Base-by-base conservation (phyloP, 2,888 invertebrate species). In the Cacoxenus indagator region DNA sequence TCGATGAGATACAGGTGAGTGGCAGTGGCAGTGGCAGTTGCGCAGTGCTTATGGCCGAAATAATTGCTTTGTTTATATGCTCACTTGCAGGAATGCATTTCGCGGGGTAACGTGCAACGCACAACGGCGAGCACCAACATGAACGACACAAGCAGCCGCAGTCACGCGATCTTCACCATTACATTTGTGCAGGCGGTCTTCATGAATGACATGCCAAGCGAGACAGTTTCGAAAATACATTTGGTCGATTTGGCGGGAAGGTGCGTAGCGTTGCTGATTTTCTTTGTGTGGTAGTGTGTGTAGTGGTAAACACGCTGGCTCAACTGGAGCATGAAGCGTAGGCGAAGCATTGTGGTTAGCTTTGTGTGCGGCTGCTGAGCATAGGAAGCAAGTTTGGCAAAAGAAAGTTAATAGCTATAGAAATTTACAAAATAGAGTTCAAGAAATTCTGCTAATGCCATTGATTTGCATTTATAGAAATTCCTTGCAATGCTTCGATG, bases 151-250 rank as follows among this genome's bases (percentile, higher is more conserved):
- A 95, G 95, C 88, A 95, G 95, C 85, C 91, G 96, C 82, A 95
- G 95, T 89, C 96, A 96, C 90, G 96, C 96, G 75, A 96, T 96
- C 85, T 96, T 96, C 88, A 96, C 96, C 64, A 93, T 96, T 87
- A 95, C 94, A 37, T 96, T 96, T 90, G 94, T 95, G 72, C 95
- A 96, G 89, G 96, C 95, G 64, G 93, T 93, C 78, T 94, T 95
- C 84, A 93, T 93, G 88, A 94, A 94, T 89, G 94, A 94, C 84
- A 93, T 95, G 91, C 96, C 96, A 64, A 94, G 94, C 85, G 96
- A 96, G 89, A 96, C 95, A 6, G 95, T 95, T 69, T 95, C 95
- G 64, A 96, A 96, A 89, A 94, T 96, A 76, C 95, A 96, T 86
- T 90, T 96, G 65, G 96, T 96, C 54, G 96, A 96, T 88, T 90